Base-by-base conservation (phyloP, 2,797 vertebrate species). In the Anguilla obscura region DNA sequence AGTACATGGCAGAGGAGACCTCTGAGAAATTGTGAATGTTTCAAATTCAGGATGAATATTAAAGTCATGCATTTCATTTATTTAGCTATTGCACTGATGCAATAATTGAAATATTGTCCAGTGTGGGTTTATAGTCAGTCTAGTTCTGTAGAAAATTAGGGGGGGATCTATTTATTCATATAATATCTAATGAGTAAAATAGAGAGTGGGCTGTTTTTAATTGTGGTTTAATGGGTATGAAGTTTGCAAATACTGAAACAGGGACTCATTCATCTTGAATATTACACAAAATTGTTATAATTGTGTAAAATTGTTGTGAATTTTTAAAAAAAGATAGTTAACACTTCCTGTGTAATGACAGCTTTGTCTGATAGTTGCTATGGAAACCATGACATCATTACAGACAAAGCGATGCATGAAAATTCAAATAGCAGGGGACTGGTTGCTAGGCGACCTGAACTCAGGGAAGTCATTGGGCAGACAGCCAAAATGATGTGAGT, bases 341-440 rank as follows among this genome's bases (percentile, higher is more conserved):
- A 93, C 90, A 92, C 93, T 86, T 24, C 52, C 94, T 94, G 95
- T 95, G 94, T 95, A 94, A 94, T 92, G 91, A 91, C 94, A 96
- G 95, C 94, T 94, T 90, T 90, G 94, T 95, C 95, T 94, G 96
- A 97, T 96, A 95, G 97, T 97, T 96, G 94, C 96, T 88, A 89
- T 90, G 92, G 96, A 93, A 96, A 97, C 96, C 2, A 16, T 97
- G 96, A 97, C 96, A 96, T 97, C 96, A 96, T 93, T 0, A 58
- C 93, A 92, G 92, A 96, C 96, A 97, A 96, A 96, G 95, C 96
- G 94, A 96, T 97, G 97, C 96, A 97, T 96, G 94, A 96, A 96
- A 95, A 96, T 95, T 95, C 92, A 93, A 93, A 95, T 93, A 95
- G 94, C 95, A 95, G 92, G 96, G 95, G 94, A 94, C 87, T 0